phyloP scores from a whole-genome alignment of 2,113 vertebrate species.

The Lasiurus borealis region DNA sequence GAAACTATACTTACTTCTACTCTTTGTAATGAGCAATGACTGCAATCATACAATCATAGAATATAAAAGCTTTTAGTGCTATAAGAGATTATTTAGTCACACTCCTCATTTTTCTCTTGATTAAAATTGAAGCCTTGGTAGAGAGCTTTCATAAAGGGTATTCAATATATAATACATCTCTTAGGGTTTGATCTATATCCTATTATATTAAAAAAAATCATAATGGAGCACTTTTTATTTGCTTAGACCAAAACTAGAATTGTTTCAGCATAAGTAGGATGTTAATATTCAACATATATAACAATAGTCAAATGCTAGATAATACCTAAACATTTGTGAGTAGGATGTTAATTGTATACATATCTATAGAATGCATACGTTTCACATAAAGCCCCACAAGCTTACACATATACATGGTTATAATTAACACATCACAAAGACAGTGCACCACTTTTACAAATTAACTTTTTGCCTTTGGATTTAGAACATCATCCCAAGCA shows the following conservation, averaged over 20 bases:
- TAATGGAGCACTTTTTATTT: background rate
- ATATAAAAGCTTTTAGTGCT: background rate
- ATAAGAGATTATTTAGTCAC: background rate
- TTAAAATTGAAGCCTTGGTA: background rate
- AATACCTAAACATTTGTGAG: background rate
- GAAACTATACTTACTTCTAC: background rate
- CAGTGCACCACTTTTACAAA: background rate
- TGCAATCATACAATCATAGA: background rate
- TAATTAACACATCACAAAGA: conserved; percentile 8
- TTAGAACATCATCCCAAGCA: background rate
- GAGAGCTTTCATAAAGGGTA: background rate
- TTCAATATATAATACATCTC: background rate
- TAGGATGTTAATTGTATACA: background rate
- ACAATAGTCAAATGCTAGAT: background rate
- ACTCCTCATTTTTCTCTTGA: background rate
- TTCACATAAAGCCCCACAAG: conserved; percentile 11
- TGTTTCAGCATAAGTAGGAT: background rate
- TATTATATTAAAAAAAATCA: conserved; percentile 19
- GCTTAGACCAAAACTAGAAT: conserved; percentile 25
- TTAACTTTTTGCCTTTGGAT: conserved; percentile 13
- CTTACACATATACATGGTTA: background rate
- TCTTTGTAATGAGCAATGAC: background rate
- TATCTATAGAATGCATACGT: background rate
- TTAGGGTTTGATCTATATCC: background rate
- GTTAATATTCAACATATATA: conserved; percentile 41